phyloP scores from a whole-genome alignment of 2,797 vertebrate species.

The Tadarida brasiliensis region DNA sequence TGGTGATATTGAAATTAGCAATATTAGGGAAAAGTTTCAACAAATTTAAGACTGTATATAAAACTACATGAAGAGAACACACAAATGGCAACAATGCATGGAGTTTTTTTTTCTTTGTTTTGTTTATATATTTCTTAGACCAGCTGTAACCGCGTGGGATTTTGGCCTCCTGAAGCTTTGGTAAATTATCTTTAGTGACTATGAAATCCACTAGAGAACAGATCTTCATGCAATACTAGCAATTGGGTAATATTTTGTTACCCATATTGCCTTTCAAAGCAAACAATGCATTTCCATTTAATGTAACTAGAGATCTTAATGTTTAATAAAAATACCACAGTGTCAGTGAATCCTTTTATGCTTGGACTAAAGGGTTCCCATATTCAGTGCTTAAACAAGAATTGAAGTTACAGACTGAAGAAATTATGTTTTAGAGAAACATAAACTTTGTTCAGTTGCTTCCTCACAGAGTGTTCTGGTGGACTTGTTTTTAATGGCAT shows the following conservation, averaged over 20 bases:
- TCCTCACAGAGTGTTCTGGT: slow-evolving; percentile 58
- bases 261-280: slow-evolving; percentile 51
- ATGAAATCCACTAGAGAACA: background rate
- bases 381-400: background rate
- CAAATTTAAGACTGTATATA: background rate
- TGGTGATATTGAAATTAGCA: background rate
- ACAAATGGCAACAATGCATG: background rate
- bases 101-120: background rate
- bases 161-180: background rate
- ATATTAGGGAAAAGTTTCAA: background rate
- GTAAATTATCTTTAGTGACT: background rate
- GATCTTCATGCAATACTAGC: background rate
- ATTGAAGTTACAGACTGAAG: slow-evolving; percentile 32
- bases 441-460: background rate
- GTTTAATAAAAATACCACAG: slow-evolving; percentile 64
- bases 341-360: background rate
- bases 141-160: background rate
- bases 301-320: slow-evolving; percentile 66
- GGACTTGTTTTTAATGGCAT: background rate
- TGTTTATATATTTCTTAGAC: slow-evolving; percentile 6
- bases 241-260: slow-evolving; percentile 58
- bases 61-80: background rate
- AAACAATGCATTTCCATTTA: slow-evolving; percentile 46
- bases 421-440: slow-evolving; percentile 58
- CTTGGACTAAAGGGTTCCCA: slow-evolving; percentile 1